Evolutionary conservation across 2,113 vertebrate species (phyloP), one percentile per base, ranked within the genome.

Genomic region (Strix aluco): DNA sequence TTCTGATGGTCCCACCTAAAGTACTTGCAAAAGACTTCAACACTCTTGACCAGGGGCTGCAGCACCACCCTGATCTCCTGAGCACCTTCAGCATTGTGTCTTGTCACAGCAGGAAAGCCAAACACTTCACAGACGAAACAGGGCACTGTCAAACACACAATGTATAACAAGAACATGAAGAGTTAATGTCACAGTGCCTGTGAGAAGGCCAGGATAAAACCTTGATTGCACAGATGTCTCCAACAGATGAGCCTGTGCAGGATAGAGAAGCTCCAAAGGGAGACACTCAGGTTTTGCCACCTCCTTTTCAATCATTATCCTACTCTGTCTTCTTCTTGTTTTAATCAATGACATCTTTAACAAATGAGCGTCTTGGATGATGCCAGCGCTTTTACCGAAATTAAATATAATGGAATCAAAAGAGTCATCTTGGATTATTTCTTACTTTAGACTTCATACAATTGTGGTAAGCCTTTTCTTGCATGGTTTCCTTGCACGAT

Each of bases 11-110:
- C 38, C 71, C 12, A 9, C 21, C 49, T 36, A 7, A 62, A 63
- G 29, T 4, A 8, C 18, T 8, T 8, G 15, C 10, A 47, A 16
- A 69, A 54, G 26, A 25, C 26, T 26, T 32, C 27, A 44, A 7
- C 4, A 2, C 8, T 32, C 18, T 17, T 8, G 32, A 55, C 5
- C 0, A 1, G 14, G 4, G 54, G 29, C 42, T 73, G 38, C 57
- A 88, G 42, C 42, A 57, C 17, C 49, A 44, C 7, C 27, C 19
- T 3, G 9, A 58, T 15, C 59, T 62, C 52, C 81, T 47, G 29
- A 69, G 58, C 34, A 47, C 54, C 66, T 69, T 52, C 34, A 46
- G 34, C 26, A 18, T 7, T 2, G 11, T 4, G 5, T 25, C 73
- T 55, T 38, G 12, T 30, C 1, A 1, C 44, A 67, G 61, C 11